These are phyloP conservation scores for Haemorhous mexicanus DNA, from an alignment of 2,113 vertebrate species.

Conservation along the genomic window DNA sequence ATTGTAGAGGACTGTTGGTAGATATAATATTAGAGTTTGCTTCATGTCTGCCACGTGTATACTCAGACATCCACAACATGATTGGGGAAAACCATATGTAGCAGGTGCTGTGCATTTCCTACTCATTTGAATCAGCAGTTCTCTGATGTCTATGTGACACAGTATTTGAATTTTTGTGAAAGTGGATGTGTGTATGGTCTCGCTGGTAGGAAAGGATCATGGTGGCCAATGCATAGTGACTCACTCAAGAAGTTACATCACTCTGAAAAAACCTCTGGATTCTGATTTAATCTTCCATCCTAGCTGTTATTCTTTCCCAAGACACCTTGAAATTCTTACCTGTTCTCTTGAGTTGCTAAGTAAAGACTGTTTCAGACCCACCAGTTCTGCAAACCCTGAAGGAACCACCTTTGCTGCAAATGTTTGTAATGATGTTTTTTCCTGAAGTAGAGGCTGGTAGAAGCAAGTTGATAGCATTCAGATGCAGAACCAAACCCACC, in stretches of 20 bases:
- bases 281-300: neutral
- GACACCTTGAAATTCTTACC: neutral
- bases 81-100: neutral
- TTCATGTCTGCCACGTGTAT: neutral
- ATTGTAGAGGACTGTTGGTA: neutral
- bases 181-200: neutral
- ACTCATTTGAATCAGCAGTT: neutral
- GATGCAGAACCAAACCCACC: neutral
- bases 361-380: neutral
- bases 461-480: neutral
- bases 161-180: neutral
- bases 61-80: neutral
- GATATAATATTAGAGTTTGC: neutral
- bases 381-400: neutral
- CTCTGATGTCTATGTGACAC: neutral
- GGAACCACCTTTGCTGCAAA: neutral
- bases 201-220: neutral
- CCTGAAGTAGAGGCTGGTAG: neutral
- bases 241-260: neutral
- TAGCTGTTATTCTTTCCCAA: neutral
- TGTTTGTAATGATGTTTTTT: neutral
- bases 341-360: neutral
- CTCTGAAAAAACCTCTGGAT: neutral
- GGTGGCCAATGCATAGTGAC: neutral
- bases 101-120: neutral